Evolutionary conservation across 2,113 vertebrate genomes (phyloP), one percentile per base, ranked within the genome.

Genomic region (Anseranas semipalmata): DNA sequence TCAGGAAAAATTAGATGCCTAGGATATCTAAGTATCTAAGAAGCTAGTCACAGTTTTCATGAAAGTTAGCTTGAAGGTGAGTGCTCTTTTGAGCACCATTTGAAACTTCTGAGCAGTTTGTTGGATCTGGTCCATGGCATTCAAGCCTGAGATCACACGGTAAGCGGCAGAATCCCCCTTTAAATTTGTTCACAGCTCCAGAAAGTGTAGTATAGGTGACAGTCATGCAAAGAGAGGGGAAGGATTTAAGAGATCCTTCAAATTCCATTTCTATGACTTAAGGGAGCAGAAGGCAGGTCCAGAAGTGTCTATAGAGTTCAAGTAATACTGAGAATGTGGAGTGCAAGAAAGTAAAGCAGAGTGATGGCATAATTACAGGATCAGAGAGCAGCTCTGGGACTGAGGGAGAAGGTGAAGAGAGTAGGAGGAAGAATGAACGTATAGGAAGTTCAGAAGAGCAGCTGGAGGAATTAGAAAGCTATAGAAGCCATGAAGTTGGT

Each of bases 381-480:
- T 74, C 56, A 72, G 76, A 75, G 48, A 10, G 9, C 7, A 89
- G 56, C 70, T 78, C 73, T 89, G 83, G 88, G 77, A 87, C 58
- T 85, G 63, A 89, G 48, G 45, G 45, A 91, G 56, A 91, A 66
- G 10, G 22, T 46, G 32, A 76, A 67, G 76, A 90, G 62, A 71
- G 27, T 43, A n/a, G 35, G 43, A 71, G 18, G n/a, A 83, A 84
- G 56, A 90, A 81, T 72, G 45, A 71, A 90, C 74, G 55, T 18
- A 37, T 92, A 46, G 7, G 46, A 86, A 75, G 52, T 78, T 89
- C 37, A 93, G 33, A 87, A 92, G 53, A 85, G 76, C 86, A 96
- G 83, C 75, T 96, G 92, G 65, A 87, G 35, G 56, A 92, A 93
- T 90, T 52, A 72, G 56, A 85, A 94, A 86, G 86, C 48, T 48